Conservation (phyloP, 2,888 invertebrate genomes). For the Rhogogaster chlorosoma region DNA sequence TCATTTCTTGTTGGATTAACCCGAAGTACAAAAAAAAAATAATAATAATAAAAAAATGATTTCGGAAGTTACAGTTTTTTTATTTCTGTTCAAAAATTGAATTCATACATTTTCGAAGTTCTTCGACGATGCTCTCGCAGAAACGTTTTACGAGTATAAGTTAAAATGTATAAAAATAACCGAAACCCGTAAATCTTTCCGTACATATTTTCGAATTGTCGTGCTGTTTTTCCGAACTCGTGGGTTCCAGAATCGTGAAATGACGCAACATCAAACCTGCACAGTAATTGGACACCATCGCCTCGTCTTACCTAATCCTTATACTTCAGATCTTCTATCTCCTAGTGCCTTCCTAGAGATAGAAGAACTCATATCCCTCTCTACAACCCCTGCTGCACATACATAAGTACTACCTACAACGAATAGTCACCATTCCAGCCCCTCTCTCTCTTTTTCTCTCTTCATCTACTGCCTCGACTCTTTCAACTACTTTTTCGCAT, state of each 20-base stretch:
- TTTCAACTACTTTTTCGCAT: neutral
- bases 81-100: no score
- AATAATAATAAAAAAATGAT: no score
- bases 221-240: neutral
- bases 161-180: neutral
- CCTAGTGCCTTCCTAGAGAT: neutral
- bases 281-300: conserved; percentile 3
- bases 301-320: neutral
- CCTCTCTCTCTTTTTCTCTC: neutral
- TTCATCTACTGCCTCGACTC: neutral
- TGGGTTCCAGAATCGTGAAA: neutral
- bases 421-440: neutral
- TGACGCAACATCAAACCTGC: neutral
- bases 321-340: neutral
- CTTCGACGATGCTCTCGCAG: no score
- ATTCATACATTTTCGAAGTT: no score
- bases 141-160: no score
- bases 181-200: neutral
- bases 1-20: no score
- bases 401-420: neutral
- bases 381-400: neutral
- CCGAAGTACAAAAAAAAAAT: no score
- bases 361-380: neutral
- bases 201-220: neutral
- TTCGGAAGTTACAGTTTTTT: no score